A percentile compares a stretch with the other conserved stretches of the same genome.
Evolutionary conservation across 2,113 vertebrate genomes (phyloP).

Genomic region (Mastomys natalensis): DNA sequence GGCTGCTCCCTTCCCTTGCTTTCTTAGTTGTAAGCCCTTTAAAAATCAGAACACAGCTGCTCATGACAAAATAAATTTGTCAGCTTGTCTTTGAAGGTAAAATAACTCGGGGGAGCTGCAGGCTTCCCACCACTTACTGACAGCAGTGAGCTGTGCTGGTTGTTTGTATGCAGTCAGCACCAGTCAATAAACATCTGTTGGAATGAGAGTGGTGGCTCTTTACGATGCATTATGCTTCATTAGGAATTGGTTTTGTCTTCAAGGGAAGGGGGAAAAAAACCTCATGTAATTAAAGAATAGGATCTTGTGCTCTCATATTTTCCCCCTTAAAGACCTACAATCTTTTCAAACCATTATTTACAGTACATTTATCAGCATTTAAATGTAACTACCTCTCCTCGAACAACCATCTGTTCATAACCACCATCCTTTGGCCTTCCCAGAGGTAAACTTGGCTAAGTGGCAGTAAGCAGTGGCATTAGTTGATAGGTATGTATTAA

Average conservation of each 20-base stretch:
- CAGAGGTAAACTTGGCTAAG: slow-evolving; percentile 81
- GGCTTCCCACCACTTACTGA: slow-evolving; percentile 81
- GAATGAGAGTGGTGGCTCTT: slow-evolving; percentile 85
- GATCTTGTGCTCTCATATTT: slow-evolving; percentile 80
- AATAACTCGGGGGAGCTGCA: slow-evolving; percentile 58
- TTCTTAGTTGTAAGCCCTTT: slow-evolving; percentile 80
- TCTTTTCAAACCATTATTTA: slow-evolving; percentile 85
- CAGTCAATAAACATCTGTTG: slow-evolving; percentile 91
- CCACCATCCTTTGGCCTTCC: slow-evolving; percentile 82
- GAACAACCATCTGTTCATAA: slow-evolving; percentile 89
- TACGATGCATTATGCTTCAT: slow-evolving; percentile 86
- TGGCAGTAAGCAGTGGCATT: slow-evolving; percentile 24
- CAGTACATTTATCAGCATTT: slow-evolving; percentile 88
- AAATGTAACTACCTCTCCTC: slow-evolving; percentile 85
- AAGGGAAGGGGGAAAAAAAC: slow-evolving; percentile 71
- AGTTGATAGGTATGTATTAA: neutral
- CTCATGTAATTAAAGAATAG: slow-evolving; percentile 83
- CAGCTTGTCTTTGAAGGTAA: slow-evolving; percentile 86
- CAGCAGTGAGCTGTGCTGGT: slow-evolving; percentile 80
- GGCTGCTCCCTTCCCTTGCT: slow-evolving; percentile 78
- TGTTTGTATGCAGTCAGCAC: slow-evolving; percentile 87
- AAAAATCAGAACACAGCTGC: slow-evolving; percentile 88
- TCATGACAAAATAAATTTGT: slow-evolving; percentile 89
- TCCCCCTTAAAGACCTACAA: slow-evolving; percentile 79
- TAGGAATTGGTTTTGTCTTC: slow-evolving; percentile 85